A percentile compares a stretch with the other conserved stretches of the same genome.
phyloP scores from a whole-genome alignment of 2,888 invertebrate genomes.

The Nemurella pictetii region DNA sequence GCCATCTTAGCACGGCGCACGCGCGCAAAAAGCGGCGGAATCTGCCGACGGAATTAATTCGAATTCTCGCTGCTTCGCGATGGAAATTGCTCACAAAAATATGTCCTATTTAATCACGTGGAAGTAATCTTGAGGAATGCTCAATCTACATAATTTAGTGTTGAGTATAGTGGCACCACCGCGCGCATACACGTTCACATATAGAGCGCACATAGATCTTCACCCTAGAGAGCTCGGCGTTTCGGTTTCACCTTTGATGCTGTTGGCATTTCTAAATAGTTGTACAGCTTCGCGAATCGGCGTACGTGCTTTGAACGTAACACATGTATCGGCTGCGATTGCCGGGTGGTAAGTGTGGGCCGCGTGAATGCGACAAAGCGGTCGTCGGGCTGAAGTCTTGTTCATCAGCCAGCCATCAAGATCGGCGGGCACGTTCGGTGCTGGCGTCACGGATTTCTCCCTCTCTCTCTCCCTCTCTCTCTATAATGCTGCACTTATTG shows the following conservation, averaged over 20 bases:
- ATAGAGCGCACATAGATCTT: neutral
- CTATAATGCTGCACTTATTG: no score
- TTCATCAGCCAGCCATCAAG: no score
- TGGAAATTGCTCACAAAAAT: neutral
- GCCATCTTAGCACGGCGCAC: neutral
- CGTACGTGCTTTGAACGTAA: neutral
- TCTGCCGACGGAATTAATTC: neutral
- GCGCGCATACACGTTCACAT: neutral
- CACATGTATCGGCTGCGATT: neutral
- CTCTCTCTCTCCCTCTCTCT: no score
- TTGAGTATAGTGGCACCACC: no score
- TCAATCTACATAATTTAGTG: neutral
- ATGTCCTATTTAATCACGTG: neutral
- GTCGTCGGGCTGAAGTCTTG: no score
- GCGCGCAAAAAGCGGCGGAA: neutral
- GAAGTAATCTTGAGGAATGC: neutral
- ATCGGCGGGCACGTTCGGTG: no score
- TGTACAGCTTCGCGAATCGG: neutral
- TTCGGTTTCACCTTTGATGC: neutral
- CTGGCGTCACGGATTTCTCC: no score
- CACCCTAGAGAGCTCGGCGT: neutral
- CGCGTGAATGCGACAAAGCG: no score
- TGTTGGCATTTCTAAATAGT: neutral
- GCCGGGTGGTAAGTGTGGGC: no score
- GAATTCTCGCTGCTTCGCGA: neutral